Evolutionary conservation across 1,140 invertebrate species (phyloP), one percentile per base, ranked within the genome.

Genomic region (Bombus fervidus): DNA sequence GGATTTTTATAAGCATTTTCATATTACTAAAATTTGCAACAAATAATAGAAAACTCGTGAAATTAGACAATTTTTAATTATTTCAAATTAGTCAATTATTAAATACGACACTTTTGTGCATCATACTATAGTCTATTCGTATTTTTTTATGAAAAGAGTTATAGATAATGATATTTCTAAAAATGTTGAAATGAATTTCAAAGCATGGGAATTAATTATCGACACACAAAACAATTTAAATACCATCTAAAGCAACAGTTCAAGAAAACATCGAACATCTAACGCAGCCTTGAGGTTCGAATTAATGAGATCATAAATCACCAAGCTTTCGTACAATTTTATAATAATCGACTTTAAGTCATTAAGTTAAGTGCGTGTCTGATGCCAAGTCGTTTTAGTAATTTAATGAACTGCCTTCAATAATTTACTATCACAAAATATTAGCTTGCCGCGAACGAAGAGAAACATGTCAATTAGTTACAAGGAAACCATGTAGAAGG

Each of bases 1-100:
- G 25, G 39, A 77, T 82, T 76, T 85, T 77, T 53, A 78, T 83
- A n/a, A 83, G 34, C 28, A 9, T 39, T 53, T 53, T n/a, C 5
- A 1, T 12, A 13, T 47, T 39, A 25, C 25, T 15, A 34, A 57
- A 68, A 25, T 47, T 64, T 22, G 0, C 41, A 47, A 69, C 76
- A 34, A 53, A 41, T 22, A 53, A 53, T 22, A 53, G 18, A 8
- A 53, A 22, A 22, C 18, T 22, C 47, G 47, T 8, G 18, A 22
- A 53, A 53, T 6, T 53, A 53, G 18, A 8, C 18, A 53, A 22
- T 53, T 8, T 53, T 47, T 1, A 47, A 47, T 47, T 47, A 47
- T 47, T 47, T 15, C 15, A 47, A 47, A 47, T 47, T 18, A 47
- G 5, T 53, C 6, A 53, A 22, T 53, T 22, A 53, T 22, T 53